Conservation (phyloP, 2,113 vertebrate species). For the Helogale parvula region DNA sequence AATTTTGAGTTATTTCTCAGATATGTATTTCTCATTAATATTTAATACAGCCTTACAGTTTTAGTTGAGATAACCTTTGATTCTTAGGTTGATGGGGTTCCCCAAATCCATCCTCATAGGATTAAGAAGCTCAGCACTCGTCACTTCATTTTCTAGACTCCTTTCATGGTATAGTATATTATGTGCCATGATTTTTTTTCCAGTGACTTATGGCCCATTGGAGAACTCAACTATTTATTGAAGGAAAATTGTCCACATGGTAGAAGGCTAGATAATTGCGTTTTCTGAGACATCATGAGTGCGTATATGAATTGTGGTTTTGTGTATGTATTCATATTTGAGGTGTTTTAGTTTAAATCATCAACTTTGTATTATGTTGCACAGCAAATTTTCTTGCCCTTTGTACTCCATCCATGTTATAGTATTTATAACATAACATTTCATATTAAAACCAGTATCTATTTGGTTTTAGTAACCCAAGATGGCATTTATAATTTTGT, state of each 20-base stretch:
- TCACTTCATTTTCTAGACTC: background rate
- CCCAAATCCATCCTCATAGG: background rate
- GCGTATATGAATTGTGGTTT: background rate
- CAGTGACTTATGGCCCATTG: background rate
- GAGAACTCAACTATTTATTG: background rate
- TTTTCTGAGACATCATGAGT: background rate
- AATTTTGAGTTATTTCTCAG: constrained; percentile 3
- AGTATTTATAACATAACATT: background rate
- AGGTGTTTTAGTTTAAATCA: background rate
- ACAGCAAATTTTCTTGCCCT: background rate
- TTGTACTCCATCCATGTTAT: background rate
- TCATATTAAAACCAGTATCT: background rate
- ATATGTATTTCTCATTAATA: background rate
- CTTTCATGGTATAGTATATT: background rate
- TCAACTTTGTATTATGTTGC: background rate
- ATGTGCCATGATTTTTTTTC: background rate
- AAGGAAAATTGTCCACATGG: background rate
- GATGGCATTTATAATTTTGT: background rate
- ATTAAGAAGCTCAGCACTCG: background rate
- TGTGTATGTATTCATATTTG: background rate
- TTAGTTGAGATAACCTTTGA: background rate
- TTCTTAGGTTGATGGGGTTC: background rate
- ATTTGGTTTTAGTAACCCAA: background rate
- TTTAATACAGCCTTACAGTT: background rate
- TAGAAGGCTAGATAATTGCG: background rate